Evolutionary conservation across 2,888 invertebrate genomes (phyloP).

Genomic region (Platypus cylindrus): DNA sequence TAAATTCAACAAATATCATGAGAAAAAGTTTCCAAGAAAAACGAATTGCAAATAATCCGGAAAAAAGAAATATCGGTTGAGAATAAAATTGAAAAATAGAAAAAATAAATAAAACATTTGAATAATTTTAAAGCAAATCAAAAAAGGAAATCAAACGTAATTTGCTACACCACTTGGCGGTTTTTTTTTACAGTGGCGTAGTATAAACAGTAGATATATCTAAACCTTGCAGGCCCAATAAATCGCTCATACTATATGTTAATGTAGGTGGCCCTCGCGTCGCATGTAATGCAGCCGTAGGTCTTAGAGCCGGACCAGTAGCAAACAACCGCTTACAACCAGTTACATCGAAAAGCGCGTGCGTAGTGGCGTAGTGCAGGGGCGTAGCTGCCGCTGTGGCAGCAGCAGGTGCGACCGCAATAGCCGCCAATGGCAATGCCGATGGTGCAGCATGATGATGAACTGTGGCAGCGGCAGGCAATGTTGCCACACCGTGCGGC

Average conservation of each 20-base stretch:
- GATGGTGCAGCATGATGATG: slow-evolving; percentile 23
- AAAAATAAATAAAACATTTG: too few relatives aligned
- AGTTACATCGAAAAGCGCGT: slow-evolving; percentile 38
- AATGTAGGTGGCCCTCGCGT: slow-evolving; percentile 44
- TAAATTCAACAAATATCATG: too few relatives aligned
- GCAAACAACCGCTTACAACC: slow-evolving; percentile 43
- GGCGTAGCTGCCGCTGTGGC: slow-evolving; percentile 26
- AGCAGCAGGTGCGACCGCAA: slow-evolving; percentile 33
- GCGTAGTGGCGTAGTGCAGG: slow-evolving; percentile 32
- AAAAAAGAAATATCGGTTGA: too few relatives aligned
- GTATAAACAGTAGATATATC: slow-evolving; percentile 61
- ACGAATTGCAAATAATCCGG: too few relatives aligned
- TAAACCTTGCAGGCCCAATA: slow-evolving; percentile 56
- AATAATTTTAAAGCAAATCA: too few relatives aligned
- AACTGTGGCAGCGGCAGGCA: slow-evolving; percentile 20
- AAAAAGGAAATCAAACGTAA: too few relatives aligned
- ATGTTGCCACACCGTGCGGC: slow-evolving; percentile 28
- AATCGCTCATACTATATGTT: slow-evolving; percentile 56
- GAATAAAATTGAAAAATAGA: too few relatives aligned
- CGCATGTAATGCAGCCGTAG: slow-evolving; percentile 35
- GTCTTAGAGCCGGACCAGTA: slow-evolving; percentile 36
- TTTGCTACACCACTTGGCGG: too few relatives aligned
- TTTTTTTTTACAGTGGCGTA: slow-evolving; percentile 43
- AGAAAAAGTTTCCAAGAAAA: too few relatives aligned
- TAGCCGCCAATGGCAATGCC: slow-evolving; percentile 30